A percentile compares a stretch with the other conserved stretches of the same genome.
Conservation (phyloP, 2,113 vertebrate genomes). For the Progne subis region DNA sequence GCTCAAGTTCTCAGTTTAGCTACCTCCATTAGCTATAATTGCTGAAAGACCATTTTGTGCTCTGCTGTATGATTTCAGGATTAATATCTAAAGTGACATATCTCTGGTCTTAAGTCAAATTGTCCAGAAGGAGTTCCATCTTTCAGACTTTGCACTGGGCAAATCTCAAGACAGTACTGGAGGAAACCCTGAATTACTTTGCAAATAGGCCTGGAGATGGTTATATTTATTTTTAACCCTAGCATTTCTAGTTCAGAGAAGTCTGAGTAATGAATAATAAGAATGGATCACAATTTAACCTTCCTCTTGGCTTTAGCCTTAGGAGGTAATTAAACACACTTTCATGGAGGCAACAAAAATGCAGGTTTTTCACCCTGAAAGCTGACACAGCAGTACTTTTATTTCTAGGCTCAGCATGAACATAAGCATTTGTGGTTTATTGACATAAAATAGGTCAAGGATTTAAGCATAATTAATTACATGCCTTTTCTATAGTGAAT, state of each 20-base stretch:
- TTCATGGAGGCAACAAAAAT: background rate
- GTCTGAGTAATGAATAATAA: background rate
- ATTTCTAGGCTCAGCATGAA: slow-evolving; percentile 29
- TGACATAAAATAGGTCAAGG: slow-evolving; percentile 57
- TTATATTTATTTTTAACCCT: background rate
- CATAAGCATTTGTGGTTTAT: slow-evolving; percentile 13
- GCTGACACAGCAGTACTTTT: slow-evolving; percentile 35
- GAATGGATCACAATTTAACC: slow-evolving; percentile 1
- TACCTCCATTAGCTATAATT: background rate
- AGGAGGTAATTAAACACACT: slow-evolving; percentile 15
- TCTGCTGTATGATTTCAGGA: background rate
- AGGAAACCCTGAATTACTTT: background rate
- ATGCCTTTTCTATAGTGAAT: slow-evolving; percentile 6
- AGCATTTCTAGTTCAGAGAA: background rate
- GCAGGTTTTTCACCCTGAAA: slow-evolving; percentile 2
- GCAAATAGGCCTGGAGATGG: background rate
- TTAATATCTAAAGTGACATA: background rate
- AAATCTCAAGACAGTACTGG: background rate
- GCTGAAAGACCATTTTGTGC: background rate
- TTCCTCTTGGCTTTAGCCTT: background rate
- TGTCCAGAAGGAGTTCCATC: background rate
- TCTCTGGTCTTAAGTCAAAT: background rate
- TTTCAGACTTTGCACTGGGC: background rate
- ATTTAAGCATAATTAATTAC: slow-evolving; percentile 51
- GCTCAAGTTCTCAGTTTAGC: background rate